Evolutionary conservation across 2,797 vertebrate species (phyloP).

Genomic region (Phylloscopus collybita): DNA sequence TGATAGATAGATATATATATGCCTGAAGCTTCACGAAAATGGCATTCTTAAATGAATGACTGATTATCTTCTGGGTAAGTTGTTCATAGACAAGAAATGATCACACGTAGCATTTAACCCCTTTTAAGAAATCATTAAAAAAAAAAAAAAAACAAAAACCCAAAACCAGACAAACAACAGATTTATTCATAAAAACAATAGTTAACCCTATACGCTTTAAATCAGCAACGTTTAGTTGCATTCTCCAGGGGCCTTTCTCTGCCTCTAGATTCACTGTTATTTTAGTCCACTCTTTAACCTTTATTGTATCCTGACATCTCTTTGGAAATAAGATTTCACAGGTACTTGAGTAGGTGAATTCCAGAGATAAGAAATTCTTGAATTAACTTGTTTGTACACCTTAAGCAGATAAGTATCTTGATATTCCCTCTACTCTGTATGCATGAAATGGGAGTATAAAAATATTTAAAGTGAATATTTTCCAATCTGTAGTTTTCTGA

Average conservation of each 20-base stretch:
- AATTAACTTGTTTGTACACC: conserved; percentile 60
- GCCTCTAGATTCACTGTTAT: not conserved
- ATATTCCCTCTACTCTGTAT: conserved; percentile 51
- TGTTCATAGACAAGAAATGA: conserved; percentile 12
- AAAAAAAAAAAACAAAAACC: not conserved
- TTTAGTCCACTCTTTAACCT: conserved; percentile 18
- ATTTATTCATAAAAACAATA: conserved; percentile 2
- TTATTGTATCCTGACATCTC: conserved; percentile 15
- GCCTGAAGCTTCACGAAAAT: conserved; percentile 31
- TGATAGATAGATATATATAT: not conserved
- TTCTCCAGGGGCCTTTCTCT: not conserved
- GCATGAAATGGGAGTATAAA: conserved; percentile 56
- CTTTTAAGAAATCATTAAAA: not conserved
- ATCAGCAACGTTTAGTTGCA: not conserved
- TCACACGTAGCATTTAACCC: not conserved
- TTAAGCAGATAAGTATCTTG: conserved; percentile 65
- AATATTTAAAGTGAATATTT: conserved; percentile 51
- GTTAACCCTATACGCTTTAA: conserved; percentile 12
- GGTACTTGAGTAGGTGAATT: conserved; percentile 47
- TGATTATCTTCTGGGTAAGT: conserved; percentile 32
- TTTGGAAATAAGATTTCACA: conserved; percentile 51
- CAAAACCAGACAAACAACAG: not conserved
- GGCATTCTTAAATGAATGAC: conserved; percentile 36
- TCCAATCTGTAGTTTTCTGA: not conserved
- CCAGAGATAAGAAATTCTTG: conserved; percentile 58